Evolutionary conservation across 1,140 invertebrate genomes (phyloP), one percentile per base, ranked within the genome.

Genomic region (Eubasilissa regina): DNA sequence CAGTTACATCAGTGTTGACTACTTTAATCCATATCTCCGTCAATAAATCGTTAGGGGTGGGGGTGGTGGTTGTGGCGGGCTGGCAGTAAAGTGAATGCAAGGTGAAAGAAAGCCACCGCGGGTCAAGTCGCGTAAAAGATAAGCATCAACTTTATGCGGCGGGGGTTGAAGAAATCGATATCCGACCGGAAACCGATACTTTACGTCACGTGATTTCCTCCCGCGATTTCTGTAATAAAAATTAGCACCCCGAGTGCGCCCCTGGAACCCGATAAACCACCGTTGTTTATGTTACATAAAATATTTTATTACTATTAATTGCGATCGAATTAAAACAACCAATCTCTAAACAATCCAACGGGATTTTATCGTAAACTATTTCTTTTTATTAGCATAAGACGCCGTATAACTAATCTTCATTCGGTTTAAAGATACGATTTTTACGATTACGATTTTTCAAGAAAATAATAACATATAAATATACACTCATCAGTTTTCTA

Each of bases 81-180:
- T 51, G 53, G 53, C 66, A 70, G 66, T 70, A 21, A 70, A 70
- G 66, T 51, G 47, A 70, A 70, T 70, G 47, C 17, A 51, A 48
- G 66, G 66, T 62, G 58, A 70, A 51, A 48, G 66, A 70, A 70
- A 70, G 62, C 58, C 58, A 25, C 58, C 48, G 3, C 58, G 4
- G 58, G 58, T 62, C 58, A 62, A 62, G 15, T 62, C 15, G 58
- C 58, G 19, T 3, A 35, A 51, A 13, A 15, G 66, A 70, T 70
- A 70, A 70, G 45, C n/a, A 70, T 70, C 66, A 70, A 70, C 15
- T 70, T 70, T 70, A 70, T 70, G 66, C 19, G 66, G 19, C 12
- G 47, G 66, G 64, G 62, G 64, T n/a, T 47, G 64, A 48, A 45
- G 66, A 48, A 70, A 70, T 70, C 66, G 66, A 70, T 70, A 25